Evolutionary conservation across 2,888 invertebrate species (phyloP).

Genomic region (Dione vanillae): DNA sequence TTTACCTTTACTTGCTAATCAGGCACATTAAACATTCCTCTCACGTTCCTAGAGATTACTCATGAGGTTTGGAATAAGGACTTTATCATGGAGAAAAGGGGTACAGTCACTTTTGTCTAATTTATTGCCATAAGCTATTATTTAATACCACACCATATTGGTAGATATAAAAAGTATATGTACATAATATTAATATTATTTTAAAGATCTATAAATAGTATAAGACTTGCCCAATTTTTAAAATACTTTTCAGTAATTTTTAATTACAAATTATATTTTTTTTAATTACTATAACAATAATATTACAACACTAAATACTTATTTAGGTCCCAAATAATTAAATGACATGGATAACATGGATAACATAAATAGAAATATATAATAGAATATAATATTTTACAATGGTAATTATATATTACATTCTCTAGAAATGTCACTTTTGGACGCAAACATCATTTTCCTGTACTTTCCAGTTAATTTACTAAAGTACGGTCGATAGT

Average conservation of each 20-base stretch:
- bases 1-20: constrained; percentile 60
- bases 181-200: no score
- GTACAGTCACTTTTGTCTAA: neutral
- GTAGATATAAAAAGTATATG: neutral
- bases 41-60: constrained; percentile 53
- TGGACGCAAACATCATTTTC: neutral
- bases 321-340: no score
- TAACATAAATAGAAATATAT: no score
- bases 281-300: no score
- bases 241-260: no score
- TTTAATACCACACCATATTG: neutral
- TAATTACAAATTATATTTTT: no score
- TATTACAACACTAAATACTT: no score
- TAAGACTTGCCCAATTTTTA: no score
- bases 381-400: no score
- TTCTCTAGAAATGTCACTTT: neutral
- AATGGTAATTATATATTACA: neutral
- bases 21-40: constrained; percentile 59
- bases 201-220: no score
- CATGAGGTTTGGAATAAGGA: constrained; percentile 35
- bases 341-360: no score
- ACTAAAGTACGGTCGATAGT: neutral
- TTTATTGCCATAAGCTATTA: constrained; percentile 1
- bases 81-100: constrained; percentile 27
- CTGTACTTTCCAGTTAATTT: neutral